Evolutionary conservation across 2,113 vertebrate species (phyloP).

Genomic region (Tauraco erythrolophus): DNA sequence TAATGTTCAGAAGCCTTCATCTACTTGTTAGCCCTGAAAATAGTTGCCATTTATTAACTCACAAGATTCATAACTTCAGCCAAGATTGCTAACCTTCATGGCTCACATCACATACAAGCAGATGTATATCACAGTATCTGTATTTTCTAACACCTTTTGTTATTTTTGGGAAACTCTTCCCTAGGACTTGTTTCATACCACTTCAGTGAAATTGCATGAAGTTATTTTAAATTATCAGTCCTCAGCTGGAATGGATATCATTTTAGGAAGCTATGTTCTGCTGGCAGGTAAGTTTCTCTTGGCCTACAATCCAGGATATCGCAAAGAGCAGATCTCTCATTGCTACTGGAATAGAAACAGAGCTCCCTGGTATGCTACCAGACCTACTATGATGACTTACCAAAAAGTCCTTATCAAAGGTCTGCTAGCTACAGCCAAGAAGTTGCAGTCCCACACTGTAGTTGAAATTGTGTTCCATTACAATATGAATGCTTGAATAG

Average conservation of each 20-base stretch:
- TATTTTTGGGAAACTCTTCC: background rate
- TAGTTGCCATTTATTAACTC: background rate
- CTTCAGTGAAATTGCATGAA: background rate
- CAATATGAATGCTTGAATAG: background rate
- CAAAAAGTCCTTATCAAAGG: background rate
- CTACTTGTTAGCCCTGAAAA: fast-evolving
- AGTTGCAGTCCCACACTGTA: background rate
- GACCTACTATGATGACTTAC: background rate
- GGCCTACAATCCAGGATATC: background rate
- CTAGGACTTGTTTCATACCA: background rate
- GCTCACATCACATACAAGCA: background rate
- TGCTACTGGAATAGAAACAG: background rate
- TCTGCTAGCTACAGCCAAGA: background rate
- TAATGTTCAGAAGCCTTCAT: background rate
- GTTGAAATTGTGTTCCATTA: background rate
- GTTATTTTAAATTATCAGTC: background rate
- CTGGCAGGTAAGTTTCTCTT: background rate
- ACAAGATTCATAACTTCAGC: background rate
- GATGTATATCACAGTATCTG: background rate
- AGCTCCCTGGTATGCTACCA: background rate
- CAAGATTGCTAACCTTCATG: background rate
- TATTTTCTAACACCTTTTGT: background rate
- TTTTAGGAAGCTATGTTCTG: background rate
- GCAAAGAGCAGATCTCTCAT: background rate
- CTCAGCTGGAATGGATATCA: background rate